Evolutionary conservation across 2,797 vertebrate genomes (phyloP).

Genomic region (Botia almorhae): DNA sequence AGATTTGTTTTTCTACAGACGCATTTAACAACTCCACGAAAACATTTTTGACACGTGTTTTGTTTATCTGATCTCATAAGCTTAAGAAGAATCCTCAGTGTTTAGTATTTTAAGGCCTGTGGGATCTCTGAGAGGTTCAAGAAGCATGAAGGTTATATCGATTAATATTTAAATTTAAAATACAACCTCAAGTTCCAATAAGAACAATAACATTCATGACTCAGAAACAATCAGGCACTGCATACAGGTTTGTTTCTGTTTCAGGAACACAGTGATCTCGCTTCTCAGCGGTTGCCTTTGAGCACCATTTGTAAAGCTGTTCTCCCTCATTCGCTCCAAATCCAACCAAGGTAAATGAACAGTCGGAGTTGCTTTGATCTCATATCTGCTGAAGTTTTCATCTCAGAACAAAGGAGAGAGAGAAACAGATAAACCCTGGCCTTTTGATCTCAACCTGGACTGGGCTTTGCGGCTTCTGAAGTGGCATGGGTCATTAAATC

Average conservation of each 20-base stretch:
- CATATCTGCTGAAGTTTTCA: constrained; percentile 56
- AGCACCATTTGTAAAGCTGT: constrained; percentile 28
- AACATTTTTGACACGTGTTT: no score
- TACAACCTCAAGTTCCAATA: no score
- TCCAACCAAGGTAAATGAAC: constrained; percentile 52
- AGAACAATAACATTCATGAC: background rate
- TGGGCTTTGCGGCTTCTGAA: constrained; percentile 38
- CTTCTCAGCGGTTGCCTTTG: constrained; percentile 30
- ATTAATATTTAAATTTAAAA: no score
- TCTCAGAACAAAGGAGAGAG: constrained; percentile 58
- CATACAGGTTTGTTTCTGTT: constrained; percentile 34
- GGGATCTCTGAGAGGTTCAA: no score
- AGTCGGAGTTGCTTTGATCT: constrained; percentile 57
- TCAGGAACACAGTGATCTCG: constrained; percentile 14
- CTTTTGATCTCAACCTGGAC: constrained; percentile 59
- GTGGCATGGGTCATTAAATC: constrained; percentile 62
- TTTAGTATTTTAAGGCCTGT: no score
- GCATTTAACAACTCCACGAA: no score
- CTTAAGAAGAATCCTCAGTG: no score
- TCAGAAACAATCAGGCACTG: constrained; percentile 27
- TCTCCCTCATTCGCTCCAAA: constrained; percentile 11
- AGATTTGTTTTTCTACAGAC: no score
- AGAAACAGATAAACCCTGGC: constrained; percentile 59
- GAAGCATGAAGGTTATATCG: no score
- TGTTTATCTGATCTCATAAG: no score